phyloP scores from a whole-genome alignment of 2,113 vertebrate species.

The Pygoscelis antarcticus region DNA sequence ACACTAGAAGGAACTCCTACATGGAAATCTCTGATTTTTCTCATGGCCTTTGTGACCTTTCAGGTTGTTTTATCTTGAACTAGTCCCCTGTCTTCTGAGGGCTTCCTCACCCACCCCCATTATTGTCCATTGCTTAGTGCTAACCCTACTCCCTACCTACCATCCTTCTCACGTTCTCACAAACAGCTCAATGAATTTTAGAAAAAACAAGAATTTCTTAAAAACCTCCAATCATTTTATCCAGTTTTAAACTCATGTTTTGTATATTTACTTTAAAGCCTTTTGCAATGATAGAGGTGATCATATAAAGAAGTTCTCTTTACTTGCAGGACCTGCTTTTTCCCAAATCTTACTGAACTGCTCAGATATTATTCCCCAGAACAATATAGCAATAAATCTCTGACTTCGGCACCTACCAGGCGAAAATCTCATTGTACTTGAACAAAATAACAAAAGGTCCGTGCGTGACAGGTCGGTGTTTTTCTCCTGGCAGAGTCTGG shows the following conservation, averaged over 20 bases:
- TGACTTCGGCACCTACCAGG: not conserved
- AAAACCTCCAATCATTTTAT: not conserved
- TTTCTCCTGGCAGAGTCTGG: not conserved
- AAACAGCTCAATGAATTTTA: not conserved
- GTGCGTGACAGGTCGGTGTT: fast-evolving
- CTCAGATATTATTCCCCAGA: not conserved
- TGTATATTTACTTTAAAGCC: not conserved
- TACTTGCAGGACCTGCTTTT: not conserved
- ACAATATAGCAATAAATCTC: not conserved
- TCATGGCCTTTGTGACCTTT: not conserved
- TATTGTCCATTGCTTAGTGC: not conserved
- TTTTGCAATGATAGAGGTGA: not conserved
- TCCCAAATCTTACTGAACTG: not conserved
- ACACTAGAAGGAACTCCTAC: not conserved
- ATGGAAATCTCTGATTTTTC: not conserved
- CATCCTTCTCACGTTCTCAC: not conserved
- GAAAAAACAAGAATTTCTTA: not conserved
- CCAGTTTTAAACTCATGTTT: not conserved
- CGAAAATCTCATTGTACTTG: not conserved
- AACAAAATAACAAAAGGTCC: not conserved
- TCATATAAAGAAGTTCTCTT: not conserved
- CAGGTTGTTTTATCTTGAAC: not conserved
- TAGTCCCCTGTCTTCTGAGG: not conserved
- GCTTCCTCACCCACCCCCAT: not conserved
- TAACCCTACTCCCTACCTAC: not conserved